Evolutionary conservation across 2,113 vertebrate genomes (phyloP).

Genomic region (Nothobranchius furzeri): DNA sequence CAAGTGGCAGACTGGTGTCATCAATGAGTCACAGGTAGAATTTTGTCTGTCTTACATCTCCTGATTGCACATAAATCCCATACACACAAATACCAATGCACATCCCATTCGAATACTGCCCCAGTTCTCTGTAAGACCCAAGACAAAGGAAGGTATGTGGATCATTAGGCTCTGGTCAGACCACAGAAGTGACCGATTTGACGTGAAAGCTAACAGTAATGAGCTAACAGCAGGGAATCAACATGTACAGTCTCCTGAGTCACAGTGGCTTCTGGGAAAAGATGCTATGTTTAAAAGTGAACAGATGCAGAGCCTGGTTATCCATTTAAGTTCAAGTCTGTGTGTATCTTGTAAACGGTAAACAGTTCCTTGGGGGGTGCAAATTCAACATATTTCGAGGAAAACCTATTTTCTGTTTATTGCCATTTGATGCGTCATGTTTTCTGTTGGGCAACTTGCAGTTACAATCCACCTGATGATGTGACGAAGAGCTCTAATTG

Average conservation of each 20-base stretch:
- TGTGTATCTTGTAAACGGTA: conserved; percentile 67
- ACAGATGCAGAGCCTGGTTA: conserved; percentile 64
- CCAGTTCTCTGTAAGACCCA: conserved; percentile 31
- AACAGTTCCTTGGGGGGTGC: conserved; percentile 60
- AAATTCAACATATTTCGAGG: conserved; percentile 67
- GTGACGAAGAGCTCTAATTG: conserved; percentile 65
- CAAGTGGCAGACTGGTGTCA: conserved; percentile 20
- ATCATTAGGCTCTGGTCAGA: conserved; percentile 59
- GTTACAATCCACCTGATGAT: conserved; percentile 69
- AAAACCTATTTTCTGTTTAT: conserved; percentile 77
- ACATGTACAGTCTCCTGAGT: conserved; percentile 63
- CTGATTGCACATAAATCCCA: conserved; percentile 30
- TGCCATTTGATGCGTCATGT: conserved; percentile 68
- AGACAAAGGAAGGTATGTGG: conserved; percentile 62
- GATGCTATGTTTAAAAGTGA: conserved; percentile 62
- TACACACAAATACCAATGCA: conserved; percentile 15
- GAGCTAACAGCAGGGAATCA: conserved; percentile 63
- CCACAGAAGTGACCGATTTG: conserved; percentile 68
- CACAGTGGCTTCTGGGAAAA: conserved; percentile 73
- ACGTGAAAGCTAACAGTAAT: conserved; percentile 63
- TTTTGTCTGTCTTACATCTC: conserved; percentile 31
- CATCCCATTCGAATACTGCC: conserved; percentile 35
- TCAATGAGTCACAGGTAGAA: conserved; percentile 41
- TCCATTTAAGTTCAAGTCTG: conserved; percentile 43
- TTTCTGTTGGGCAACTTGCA: conserved; percentile 61